Evolutionary conservation across 2,797 vertebrate genomes (phyloP), one percentile per base, ranked within the genome.

Genomic region (Sebastes minor): DNA sequence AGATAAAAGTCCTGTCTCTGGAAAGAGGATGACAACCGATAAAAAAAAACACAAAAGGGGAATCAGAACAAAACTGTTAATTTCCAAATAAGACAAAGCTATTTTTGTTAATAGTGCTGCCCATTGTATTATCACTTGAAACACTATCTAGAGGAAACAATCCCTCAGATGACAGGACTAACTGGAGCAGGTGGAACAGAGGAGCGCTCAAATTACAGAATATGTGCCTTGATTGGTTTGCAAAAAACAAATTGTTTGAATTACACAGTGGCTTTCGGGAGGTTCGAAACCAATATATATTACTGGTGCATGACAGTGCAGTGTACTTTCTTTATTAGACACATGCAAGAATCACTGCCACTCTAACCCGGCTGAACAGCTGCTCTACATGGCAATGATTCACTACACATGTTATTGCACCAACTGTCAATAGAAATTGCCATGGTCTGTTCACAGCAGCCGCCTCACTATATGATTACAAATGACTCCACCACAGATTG

Each of bases 391-490:
- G 52, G 59, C 61, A 57, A 42, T 57, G 71, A 80, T 79, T 87
- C 23, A 38, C 75, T 76, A 49, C 82, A 86, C 82, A 82, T 82
- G 84, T 70, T 90, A 81, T 76, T 69, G 62, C 18, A 78, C 22
- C 82, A 89, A 86, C 84, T 86, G 86, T 86, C 84, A 78, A 22
- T 76, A 85, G 71, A 81, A 62, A 82, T 32, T 4, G n/a, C 85
- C 76, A 81, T 35, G 80, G 80, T 86, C 65, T 78, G 79, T 82
- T 86, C 69, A 61, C 72, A 42, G 80, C 82, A 73, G 70, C 57
- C n/a, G 67, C 57, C n/a, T 61, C 65, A 16, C 56, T 42, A 1
- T 32, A 62, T 30, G 28, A 49, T 56, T 68, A 57, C 71, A 66
- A 22, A 62, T 35, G 20, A 77, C 71, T 87, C 64, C 76, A 35